A percentile compares a stretch with the other conserved stretches of the same genome.
phyloP scores from a whole-genome alignment of 2,888 invertebrate genomes.

The Metallyticus violacea region DNA sequence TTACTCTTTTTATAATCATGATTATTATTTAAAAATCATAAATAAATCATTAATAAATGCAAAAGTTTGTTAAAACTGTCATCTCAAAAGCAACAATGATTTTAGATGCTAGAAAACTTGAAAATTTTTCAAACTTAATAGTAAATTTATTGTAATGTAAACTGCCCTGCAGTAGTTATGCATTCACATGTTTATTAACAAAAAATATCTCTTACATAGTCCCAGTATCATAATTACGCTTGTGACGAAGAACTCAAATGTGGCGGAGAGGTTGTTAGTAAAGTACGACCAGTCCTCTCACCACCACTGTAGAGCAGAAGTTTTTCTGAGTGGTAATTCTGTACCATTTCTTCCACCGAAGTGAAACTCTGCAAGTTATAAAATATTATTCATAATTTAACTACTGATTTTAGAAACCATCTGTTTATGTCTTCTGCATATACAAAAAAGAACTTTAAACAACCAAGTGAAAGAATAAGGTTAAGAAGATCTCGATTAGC shows the following conservation, averaged over 20 bases:
- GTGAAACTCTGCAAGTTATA: constrained; percentile 39
- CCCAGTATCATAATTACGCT: no score
- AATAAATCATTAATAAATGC: no score
- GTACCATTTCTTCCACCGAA: constrained; percentile 44
- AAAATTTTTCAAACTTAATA: no score
- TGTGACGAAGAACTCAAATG: not conserved
- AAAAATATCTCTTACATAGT: not conserved
- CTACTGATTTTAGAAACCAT: not conserved
- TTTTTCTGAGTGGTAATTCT: constrained; percentile 43
- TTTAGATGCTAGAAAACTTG: no score
- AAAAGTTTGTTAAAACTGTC: no score
- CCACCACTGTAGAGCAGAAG: constrained; percentile 43
- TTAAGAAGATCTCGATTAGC: no score
- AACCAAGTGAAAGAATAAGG: no score
- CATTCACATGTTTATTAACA: not conserved
- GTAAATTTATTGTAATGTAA: no score
- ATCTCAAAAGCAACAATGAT: no score
- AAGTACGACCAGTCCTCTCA: constrained; percentile 22
- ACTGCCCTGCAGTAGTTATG: not conserved
- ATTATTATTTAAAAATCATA: no score
- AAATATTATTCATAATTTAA: not conserved
- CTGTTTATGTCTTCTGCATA: not conserved
- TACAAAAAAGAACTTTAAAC: not conserved
- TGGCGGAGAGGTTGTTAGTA: constrained; percentile 24
- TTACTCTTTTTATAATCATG: no score